These are phyloP conservation scores for Eupithecia abbreviata DNA, from an alignment of 2,888 invertebrate genomes.

Conservation along the genomic window DNA sequence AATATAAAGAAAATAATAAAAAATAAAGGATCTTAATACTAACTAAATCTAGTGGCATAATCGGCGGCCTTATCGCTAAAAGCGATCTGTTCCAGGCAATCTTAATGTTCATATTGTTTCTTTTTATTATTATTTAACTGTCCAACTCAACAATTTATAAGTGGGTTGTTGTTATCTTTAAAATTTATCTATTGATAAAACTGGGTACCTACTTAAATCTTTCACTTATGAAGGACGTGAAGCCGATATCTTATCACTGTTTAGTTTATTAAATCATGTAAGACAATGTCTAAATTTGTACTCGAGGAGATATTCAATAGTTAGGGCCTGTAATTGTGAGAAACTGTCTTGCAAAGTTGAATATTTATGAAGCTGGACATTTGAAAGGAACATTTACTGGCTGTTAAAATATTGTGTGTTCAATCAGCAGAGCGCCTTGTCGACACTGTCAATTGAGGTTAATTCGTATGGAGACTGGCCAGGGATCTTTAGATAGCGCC, in stretches of 20 bases:
- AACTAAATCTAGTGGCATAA: too few relatives aligned
- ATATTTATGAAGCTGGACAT: slow-evolving; percentile 65
- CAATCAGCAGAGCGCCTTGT: slow-evolving; percentile 82
- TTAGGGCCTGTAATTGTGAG: slow-evolving; percentile 16
- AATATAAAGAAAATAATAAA: too few relatives aligned
- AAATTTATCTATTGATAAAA: slow-evolving; percentile 48
- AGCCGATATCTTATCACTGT: slow-evolving; percentile 41
- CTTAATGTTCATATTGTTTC: slow-evolving; percentile 11
- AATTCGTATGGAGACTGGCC: slow-evolving; percentile 80
- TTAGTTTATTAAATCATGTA: slow-evolving; percentile 24
- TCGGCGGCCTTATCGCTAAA: too few relatives aligned
- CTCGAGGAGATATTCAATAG: background rate
- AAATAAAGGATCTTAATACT: too few relatives aligned
- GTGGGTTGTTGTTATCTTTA: slow-evolving; percentile 29
- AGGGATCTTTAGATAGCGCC: slow-evolving; percentile 77
- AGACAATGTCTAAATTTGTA: slow-evolving; percentile 14
- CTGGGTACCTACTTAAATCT: slow-evolving; percentile 38
- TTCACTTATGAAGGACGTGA: slow-evolving; percentile 39
- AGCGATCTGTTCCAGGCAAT: too few relatives aligned
- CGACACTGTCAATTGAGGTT: slow-evolving; percentile 82
- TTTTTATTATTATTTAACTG: slow-evolving; percentile 37
- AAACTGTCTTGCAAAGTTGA: slow-evolving; percentile 37
- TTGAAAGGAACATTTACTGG: slow-evolving; percentile 62
- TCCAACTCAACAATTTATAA: slow-evolving; percentile 9
- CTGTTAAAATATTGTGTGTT: slow-evolving; percentile 67